Conservation (phyloP, 2,113 vertebrate genomes). For the Dipodomys merriami region DNA sequence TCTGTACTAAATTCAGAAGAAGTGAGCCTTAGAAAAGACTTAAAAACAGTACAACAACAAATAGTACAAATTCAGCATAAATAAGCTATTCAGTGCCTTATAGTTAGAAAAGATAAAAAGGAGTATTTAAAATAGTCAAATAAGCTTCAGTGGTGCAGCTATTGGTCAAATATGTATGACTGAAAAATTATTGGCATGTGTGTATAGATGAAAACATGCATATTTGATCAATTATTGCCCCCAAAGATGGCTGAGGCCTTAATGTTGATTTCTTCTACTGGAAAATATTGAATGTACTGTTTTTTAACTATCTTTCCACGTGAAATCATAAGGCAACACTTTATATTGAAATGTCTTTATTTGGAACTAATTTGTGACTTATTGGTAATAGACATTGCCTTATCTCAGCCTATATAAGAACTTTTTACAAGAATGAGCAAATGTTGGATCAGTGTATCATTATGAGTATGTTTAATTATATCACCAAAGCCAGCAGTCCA, state of each 20-base stretch:
- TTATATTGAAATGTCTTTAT: neutral
- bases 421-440: neutral
- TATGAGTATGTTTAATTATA: constrained; percentile 29
- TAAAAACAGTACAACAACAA: neutral
- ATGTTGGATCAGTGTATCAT: neutral
- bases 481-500: constrained; percentile 5
- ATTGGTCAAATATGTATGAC: neutral
- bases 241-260: neutral
- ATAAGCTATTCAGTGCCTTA: neutral
- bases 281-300: neutral
- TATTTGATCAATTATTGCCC: neutral
- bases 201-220: neutral
- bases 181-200: neutral
- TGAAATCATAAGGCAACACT: neutral
- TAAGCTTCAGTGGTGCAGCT: neutral
- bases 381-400: neutral
- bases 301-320: neutral
- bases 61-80: neutral
- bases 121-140: too few species aligned
- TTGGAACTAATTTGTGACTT: neutral
- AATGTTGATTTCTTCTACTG: neutral
- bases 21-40: neutral
- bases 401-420: neutral
- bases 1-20: constrained; percentile 2
- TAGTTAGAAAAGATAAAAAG: neutral